Percentiles rank a stretch among this genome's conserved stretches.
These are phyloP conservation scores for Venturia canescens DNA, from an alignment of 1,140 invertebrate genomes.

Conservation along the genomic window DNA sequence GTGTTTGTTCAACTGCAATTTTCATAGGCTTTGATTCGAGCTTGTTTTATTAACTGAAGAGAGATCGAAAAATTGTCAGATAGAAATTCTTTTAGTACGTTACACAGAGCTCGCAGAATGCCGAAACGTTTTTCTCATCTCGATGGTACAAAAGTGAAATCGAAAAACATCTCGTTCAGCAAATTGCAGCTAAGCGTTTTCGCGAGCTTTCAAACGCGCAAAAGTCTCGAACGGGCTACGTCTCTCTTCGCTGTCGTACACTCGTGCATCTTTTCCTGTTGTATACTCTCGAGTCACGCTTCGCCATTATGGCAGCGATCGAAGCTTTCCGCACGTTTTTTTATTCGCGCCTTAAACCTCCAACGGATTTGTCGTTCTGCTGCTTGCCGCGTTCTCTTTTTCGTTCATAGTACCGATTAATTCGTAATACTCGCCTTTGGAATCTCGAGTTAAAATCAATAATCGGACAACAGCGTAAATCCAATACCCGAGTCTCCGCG, in stretches of 20 bases:
- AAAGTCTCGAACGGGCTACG: slow-evolving; percentile 6
- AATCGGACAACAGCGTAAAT: no score
- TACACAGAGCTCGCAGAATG: no score
- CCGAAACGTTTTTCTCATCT: not conserved
- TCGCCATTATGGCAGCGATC: slow-evolving; percentile 35
- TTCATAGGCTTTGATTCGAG: no score
- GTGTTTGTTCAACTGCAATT: not conserved
- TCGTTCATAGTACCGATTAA: not conserved
- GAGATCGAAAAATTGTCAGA: no score
- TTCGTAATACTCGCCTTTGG: not conserved
- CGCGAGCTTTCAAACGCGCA: slow-evolving; percentile 29
- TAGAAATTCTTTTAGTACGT: no score
- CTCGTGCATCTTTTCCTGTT: not conserved
- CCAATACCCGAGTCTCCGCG: no score
- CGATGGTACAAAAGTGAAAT: not conserved
- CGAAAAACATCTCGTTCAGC: not conserved
- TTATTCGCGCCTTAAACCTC: slow-evolving; percentile 22
- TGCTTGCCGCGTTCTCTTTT: not conserved
- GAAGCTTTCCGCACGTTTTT: slow-evolving; percentile 29
- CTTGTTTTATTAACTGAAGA: no score
- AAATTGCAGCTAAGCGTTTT: slow-evolving; percentile 13
- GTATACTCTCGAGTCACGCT: slow-evolving; percentile 38
- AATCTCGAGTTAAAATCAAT: no score
- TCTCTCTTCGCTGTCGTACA: not conserved
- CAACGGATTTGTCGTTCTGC: not conserved